phyloP scores from a whole-genome alignment of 2,797 vertebrate genomes.

The Sebastes cheni region DNA sequence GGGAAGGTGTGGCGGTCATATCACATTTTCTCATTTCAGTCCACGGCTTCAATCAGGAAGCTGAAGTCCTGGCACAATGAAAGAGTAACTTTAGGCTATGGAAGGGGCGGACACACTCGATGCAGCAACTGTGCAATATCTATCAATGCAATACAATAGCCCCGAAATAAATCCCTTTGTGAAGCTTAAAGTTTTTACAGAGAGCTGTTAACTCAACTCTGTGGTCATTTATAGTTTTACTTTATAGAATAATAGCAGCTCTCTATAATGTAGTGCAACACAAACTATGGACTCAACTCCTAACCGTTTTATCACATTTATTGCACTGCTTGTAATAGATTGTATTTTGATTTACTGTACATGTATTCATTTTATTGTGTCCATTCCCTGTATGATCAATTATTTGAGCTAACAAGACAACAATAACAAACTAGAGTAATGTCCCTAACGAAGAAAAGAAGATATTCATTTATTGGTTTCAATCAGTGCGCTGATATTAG shows the following conservation, averaged over 20 bases:
- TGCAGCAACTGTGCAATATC: conserved; percentile 22
- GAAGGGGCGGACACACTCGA: conserved; percentile 6
- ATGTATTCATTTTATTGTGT: neutral
- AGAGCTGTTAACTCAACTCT: conserved; percentile 27
- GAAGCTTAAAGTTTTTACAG: conserved; percentile 1
- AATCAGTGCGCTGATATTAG: neutral
- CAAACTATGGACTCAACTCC: neutral
- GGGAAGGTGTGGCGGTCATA: conserved; percentile 5
- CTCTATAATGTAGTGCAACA: neutral
- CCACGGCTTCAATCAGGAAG: conserved; percentile 12
- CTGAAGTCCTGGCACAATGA: conserved; percentile 14
- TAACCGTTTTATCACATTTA: neutral
- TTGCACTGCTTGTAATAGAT: neutral
- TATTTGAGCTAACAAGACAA: neutral
- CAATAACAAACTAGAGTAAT: neutral
- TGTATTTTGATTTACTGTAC: neutral
- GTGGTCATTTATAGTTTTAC: neutral
- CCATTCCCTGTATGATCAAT: neutral
- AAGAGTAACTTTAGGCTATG: conserved; percentile 8
- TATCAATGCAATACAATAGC: conserved; percentile 31
- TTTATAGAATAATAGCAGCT: neutral
- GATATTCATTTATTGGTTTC: neutral
- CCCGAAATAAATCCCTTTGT: conserved; percentile 26
- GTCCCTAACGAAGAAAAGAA: neutral
- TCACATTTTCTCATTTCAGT: conserved; percentile 41